These are phyloP conservation scores for Bagarius yarrelli DNA, from an alignment of 2,113 vertebrate genomes.

Conservation along the genomic window DNA sequence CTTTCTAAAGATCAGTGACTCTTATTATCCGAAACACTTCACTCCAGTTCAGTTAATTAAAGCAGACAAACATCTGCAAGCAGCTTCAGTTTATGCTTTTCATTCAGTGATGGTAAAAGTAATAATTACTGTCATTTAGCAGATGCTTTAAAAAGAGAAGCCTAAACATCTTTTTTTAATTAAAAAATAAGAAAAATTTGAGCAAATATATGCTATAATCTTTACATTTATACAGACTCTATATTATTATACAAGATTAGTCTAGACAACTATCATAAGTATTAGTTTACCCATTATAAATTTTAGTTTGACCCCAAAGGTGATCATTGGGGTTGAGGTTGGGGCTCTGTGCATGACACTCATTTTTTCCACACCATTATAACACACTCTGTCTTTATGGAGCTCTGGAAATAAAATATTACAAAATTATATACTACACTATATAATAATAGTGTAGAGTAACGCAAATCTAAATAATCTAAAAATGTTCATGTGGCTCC, in stretches of 20 bases:
- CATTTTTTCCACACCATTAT: no score
- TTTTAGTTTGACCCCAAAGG: not conserved
- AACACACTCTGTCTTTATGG: no score
- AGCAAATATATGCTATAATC: not conserved
- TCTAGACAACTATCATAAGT: no score
- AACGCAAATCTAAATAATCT: not conserved
- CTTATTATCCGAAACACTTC: constrained; percentile 1
- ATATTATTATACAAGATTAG: not conserved
- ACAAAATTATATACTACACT: no score
- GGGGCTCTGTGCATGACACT: no score
- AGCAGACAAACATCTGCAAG: constrained; percentile 8
- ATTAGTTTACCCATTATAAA: no score
- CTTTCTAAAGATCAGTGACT: constrained; percentile 19
- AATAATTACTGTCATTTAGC: constrained; percentile 32
- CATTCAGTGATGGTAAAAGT: constrained; percentile 23
- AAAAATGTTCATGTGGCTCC: not conserved
- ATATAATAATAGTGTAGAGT: no score
- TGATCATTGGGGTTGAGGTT: not conserved
- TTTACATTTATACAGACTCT: not conserved
- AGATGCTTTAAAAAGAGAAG: constrained; percentile 20
- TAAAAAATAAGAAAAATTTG: not conserved
- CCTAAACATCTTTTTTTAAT: not conserved
- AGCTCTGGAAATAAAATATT: no score
- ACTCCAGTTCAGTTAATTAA: constrained; percentile 28
- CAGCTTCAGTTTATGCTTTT: constrained; percentile 24